Base-by-base conservation (phyloP, 2,797 vertebrate species). In the Urocyon cinereoargenteus region DNA sequence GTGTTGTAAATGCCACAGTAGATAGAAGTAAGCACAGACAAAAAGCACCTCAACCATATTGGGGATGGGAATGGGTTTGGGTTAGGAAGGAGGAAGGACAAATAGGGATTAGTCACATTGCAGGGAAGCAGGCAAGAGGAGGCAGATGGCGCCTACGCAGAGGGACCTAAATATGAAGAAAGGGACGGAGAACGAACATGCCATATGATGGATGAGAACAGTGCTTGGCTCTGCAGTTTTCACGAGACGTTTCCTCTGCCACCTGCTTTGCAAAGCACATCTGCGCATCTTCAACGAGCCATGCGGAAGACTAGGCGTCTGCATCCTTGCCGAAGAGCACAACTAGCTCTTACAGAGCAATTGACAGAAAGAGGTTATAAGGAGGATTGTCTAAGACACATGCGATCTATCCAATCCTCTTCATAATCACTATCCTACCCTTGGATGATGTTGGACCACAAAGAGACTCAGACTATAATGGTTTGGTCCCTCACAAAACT, bases 261-360 rank as follows among this genome's bases (percentile, higher is more conserved):
- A 45, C 64, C n/a, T 75, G 75, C 57, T 97, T 90, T 55, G 81
- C 81, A 61, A 82, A 91, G 75, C 19, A 28, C 3, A 59, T 0
- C 62, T 10, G 18, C 2, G 2, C 15, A 53, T 45, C 90, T 90
- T 85, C 77, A 90, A 16, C 40, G 16, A 91, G 85, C 49, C 75
- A 72, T 15, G 49, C 0, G 24, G 72, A 85, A 84, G 53, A 70
- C 59, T 1, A 62, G 34, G 61, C 16, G 13, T 28, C 55, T 16
- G 66, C 77, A 22, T 9, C 15, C 51, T 61, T 28, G 31, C 40
- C 86, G 13, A 34, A 62, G 40, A 59, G 26, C 13, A 45, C 31
- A n/a, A 26, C 51, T 0, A 70, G 92, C 45, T 66, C 81, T 83
- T 77, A 75, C 15, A 31, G 91, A 72, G 49, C 36, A 64, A 73